Percentiles rank a stretch among this genome's conserved stretches.
Conservation (phyloP, 2,888 invertebrate species). For the Leuctra nigra region DNA sequence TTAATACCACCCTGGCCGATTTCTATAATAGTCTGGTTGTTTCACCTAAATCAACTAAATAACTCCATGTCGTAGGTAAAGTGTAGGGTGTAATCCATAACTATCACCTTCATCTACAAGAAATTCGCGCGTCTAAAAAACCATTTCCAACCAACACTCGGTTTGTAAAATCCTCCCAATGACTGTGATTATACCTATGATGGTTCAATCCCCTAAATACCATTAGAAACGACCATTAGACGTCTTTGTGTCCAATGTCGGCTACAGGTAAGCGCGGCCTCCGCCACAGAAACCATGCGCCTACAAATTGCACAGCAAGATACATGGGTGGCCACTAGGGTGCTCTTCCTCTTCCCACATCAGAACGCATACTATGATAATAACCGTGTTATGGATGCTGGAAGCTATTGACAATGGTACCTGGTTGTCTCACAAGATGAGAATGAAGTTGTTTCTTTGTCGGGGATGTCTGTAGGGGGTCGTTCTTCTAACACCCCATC, state of each 20-base stretch:
- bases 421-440: background rate
- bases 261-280: background rate
- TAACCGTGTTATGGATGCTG: slow-evolving; percentile 1
- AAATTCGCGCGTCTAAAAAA: slow-evolving; percentile 9
- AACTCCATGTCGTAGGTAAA: background rate
- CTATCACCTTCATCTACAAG: background rate
- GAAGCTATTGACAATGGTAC: slow-evolving; percentile 15
- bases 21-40: background rate
- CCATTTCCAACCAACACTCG: background rate
- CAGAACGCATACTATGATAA: slow-evolving; percentile 4
- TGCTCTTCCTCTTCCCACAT: slow-evolving; percentile 14
- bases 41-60: background rate
- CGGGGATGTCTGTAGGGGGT: slow-evolving; percentile 16
- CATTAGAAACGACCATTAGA: slow-evolving; percentile 22
- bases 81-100: slow-evolving; percentile 1
- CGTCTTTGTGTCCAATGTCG: slow-evolving; percentile 10
- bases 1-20: too few species aligned
- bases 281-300: slow-evolving; percentile 9
- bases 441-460: slow-evolving; percentile 20
- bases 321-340: slow-evolving; percentile 6
- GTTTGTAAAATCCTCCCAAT: background rate
- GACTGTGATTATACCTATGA: slow-evolving; percentile 18
- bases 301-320: slow-evolving; percentile 11
- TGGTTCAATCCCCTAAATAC: slow-evolving; percentile 9
- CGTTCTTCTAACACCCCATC: slow-evolving; percentile 24